Percentiles rank a stretch among this genome's conserved stretches.
These are phyloP conservation scores for Sebastes matsubarae DNA, from an alignment of 2,797 vertebrate genomes.

Conservation along the genomic window DNA sequence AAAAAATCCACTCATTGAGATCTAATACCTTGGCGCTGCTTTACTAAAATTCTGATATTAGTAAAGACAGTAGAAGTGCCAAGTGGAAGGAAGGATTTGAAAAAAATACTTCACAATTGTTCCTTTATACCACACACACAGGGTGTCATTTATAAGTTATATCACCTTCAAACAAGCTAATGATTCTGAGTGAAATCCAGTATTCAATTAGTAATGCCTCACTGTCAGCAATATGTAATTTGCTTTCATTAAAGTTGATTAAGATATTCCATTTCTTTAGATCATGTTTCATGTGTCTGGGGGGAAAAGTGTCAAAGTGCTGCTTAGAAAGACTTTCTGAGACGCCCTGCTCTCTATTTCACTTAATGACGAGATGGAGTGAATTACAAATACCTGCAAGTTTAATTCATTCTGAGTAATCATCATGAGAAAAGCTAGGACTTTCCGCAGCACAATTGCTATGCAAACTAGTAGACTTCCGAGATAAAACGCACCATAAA, in stretches of 20 bases:
- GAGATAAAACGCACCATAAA: conserved; percentile 23
- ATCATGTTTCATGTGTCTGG: conserved; percentile 21
- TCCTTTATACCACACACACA: background rate
- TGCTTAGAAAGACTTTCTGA: background rate
- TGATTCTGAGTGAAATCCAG: background rate
- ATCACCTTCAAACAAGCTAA: background rate
- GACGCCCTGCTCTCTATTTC: conserved; percentile 1
- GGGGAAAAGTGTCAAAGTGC: background rate
- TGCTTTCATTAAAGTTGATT: conserved; percentile 26
- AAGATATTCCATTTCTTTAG: conserved; percentile 8
- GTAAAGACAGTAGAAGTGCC: background rate
- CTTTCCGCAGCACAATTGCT: conserved; percentile 26
- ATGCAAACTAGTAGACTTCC: conserved; percentile 40
- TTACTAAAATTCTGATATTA: background rate
- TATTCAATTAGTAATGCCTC: background rate
- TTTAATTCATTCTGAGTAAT: conserved; percentile 43
- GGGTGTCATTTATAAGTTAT: background rate
- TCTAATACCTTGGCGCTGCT: background rate
- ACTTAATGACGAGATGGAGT: background rate
- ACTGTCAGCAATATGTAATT: conserved; percentile 5
- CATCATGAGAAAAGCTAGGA: conserved; percentile 11
- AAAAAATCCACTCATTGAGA: background rate
- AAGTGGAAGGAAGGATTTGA: background rate
- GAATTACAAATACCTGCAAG: conserved; percentile 39
- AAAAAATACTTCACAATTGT: background rate